Evolutionary conservation across 2,888 invertebrate species (phyloP).

Genomic region (Rugalucina vietnamica): DNA sequence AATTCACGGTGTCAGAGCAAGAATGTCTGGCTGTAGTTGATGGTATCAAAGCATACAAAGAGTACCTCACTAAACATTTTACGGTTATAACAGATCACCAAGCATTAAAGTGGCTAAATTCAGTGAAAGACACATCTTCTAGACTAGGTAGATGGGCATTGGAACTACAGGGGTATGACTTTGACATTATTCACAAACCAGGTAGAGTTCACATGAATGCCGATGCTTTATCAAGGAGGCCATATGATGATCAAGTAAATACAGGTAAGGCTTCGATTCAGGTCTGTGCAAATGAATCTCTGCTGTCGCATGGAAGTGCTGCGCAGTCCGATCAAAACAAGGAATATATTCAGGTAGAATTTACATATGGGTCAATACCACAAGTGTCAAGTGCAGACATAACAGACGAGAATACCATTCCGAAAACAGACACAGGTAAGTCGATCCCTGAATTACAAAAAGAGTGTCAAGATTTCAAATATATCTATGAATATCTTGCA

Average conservation of each 20-base stretch:
- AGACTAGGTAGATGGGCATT: conserved; percentile 53
- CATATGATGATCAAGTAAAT: not conserved
- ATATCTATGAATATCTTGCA: not conserved
- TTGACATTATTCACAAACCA: conserved; percentile 35
- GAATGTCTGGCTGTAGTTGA: conserved; percentile 51
- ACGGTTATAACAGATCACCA: conserved; percentile 59
- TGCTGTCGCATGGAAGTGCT: not conserved
- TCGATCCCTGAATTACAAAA: not conserved
- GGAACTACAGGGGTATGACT: conserved; percentile 50
- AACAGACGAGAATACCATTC: not conserved
- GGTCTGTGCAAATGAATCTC: not conserved
- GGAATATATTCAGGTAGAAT: not conserved
- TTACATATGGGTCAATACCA: not conserved
- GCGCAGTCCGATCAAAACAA: not conserved
- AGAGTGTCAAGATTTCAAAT: not conserved
- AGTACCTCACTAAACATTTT: conserved; percentile 54
- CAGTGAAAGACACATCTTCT: conserved; percentile 40
- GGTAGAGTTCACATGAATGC: conserved; percentile 24
- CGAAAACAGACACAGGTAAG: not conserved
- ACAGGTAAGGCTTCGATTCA: not conserved
- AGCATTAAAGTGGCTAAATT: conserved; percentile 50
- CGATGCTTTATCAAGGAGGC: conserved; percentile 25
- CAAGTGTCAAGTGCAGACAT: not conserved
- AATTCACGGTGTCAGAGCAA: conserved; percentile 43
- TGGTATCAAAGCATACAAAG: conserved; percentile 45